Evolutionary conservation across 2,113 vertebrate species (phyloP).

Genomic region (Otolemur garnettii): DNA sequence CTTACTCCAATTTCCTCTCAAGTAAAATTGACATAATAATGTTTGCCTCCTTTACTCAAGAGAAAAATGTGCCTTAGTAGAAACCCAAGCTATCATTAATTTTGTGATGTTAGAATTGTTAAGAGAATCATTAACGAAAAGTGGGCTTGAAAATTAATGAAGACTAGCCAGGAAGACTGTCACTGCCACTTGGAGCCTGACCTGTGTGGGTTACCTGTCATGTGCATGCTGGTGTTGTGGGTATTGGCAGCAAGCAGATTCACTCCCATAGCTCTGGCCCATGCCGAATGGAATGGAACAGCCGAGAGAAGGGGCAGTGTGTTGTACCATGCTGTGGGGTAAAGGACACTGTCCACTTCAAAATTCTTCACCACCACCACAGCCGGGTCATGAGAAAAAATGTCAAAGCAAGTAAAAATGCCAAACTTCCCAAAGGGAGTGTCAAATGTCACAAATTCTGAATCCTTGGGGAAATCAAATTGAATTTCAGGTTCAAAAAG

Average conservation of each 20-base stretch:
- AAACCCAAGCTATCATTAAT: neutral
- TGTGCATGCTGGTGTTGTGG: conserved; percentile 76
- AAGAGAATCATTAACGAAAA: conserved; percentile 6
- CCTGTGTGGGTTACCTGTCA: conserved; percentile 80
- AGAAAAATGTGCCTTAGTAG: neutral
- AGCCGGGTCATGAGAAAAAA: conserved; percentile 88
- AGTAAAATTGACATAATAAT: neutral
- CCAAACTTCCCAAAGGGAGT: conserved; percentile 92
- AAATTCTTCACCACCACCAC: conserved; percentile 86
- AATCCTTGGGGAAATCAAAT: conserved; percentile 88
- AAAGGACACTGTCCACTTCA: conserved; percentile 82
- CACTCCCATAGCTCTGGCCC: conserved; percentile 74
- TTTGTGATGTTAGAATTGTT: neutral
- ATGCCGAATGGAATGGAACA: conserved; percentile 75
- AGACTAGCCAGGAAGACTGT: neutral
- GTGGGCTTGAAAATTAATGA: neutral
- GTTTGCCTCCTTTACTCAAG: neutral
- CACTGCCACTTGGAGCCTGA: accelerated
- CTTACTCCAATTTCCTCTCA: neutral
- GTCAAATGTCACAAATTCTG: conserved; percentile 88
- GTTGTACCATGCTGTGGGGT: conserved; percentile 75
- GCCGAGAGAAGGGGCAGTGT: conserved; percentile 71
- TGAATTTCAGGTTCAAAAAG: conserved; percentile 88
- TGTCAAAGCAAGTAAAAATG: conserved; percentile 91
- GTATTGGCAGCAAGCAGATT: conserved; percentile 86